phyloP scores from a whole-genome alignment of 2,888 invertebrate species.

The Nebria brevicollis region DNA sequence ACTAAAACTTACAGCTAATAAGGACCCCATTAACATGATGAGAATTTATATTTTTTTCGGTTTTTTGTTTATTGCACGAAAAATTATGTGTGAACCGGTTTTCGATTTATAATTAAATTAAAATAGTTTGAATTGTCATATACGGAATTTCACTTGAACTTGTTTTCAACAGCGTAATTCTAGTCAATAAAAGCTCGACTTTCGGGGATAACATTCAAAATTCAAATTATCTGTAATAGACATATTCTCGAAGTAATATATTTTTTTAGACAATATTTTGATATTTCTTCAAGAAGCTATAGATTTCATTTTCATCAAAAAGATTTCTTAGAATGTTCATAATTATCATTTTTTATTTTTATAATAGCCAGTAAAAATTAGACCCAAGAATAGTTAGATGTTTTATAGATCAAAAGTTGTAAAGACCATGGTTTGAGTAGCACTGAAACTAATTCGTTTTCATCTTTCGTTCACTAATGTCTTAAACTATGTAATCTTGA shows the following conservation, averaged over 20 bases:
- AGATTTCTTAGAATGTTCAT: no score
- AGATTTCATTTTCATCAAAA: no score
- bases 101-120: neutral
- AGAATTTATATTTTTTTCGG: neutral
- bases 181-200: no score
- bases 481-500: conserved; percentile 42
- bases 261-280: no score
- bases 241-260: no score
- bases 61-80: neutral
- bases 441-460: conserved; percentile 22
- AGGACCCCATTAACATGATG: conserved; percentile 4
- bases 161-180: no score
- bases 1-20: neutral
- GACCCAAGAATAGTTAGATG: no score
- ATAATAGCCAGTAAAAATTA: no score
- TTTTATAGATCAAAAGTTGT: neutral
- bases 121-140: neutral
- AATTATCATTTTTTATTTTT: no score
- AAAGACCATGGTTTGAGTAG: conserved; percentile 25
- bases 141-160: neutral
- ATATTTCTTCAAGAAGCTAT: no score
- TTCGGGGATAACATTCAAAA: no score
- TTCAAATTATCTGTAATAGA: no score
- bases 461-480: conserved; percentile 39
- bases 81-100: neutral